phyloP scores from a whole-genome alignment of 2,888 invertebrate species.

The Cheilosia urbana region DNA sequence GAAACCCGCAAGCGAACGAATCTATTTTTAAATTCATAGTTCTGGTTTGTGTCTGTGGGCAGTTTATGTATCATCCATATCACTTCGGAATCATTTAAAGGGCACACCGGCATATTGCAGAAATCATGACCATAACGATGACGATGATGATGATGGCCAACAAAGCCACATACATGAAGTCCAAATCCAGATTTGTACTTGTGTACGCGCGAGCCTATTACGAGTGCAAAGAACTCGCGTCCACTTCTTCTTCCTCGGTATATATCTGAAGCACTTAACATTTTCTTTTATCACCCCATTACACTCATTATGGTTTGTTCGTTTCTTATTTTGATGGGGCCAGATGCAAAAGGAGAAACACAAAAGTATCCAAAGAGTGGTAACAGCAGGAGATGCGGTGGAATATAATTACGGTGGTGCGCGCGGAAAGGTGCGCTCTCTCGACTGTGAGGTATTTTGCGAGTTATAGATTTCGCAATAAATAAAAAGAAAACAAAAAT shows the following conservation, averaged over 20 bases:
- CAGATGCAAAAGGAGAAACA: conserved; percentile 10
- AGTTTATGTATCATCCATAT: conserved; percentile 58
- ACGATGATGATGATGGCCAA: conserved; percentile 34
- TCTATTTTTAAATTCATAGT: conserved; percentile 72
- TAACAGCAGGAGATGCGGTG: conserved; percentile 20
- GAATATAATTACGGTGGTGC: conserved; percentile 52
- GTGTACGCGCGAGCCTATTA: conserved; percentile 45
- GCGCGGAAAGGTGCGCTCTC: neutral
- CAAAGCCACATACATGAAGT: conserved; percentile 22
- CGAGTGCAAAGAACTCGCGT: conserved; percentile 62
- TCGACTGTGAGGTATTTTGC: conserved; percentile 7
- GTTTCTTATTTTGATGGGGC: conserved; percentile 54
- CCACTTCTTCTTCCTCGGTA: conserved; percentile 33
- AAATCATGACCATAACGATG: conserved; percentile 60
- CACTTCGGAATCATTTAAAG: conserved; percentile 65
- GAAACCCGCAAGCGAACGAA: conserved; percentile 45
- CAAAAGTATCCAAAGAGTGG: conserved; percentile 7
- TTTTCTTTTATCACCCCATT: conserved; percentile 76
- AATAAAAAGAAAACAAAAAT: conserved; percentile 40
- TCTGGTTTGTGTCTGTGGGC: conserved; percentile 52
- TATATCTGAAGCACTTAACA: conserved; percentile 73
- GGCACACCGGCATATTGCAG: conserved; percentile 37
- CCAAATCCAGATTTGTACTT: conserved; percentile 44
- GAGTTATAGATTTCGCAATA: conserved; percentile 64
- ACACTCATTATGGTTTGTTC: conserved; percentile 73